Base-by-base conservation (phyloP, 1,140 invertebrate genomes). In the Heliothis virescens region DNA sequence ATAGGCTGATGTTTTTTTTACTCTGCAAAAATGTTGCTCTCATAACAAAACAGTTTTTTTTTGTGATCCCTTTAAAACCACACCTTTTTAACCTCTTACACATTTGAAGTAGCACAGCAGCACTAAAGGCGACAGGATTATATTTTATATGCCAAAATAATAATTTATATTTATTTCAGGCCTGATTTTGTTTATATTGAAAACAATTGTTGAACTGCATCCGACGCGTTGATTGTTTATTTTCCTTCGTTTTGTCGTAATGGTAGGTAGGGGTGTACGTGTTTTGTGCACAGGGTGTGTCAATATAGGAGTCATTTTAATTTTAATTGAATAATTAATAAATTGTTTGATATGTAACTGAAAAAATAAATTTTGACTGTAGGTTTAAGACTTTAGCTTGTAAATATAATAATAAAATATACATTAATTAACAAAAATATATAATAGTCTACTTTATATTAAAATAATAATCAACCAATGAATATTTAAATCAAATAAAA, bases 221-320 rank as follows among this genome's bases (percentile, higher is more conserved):
- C 88, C 85, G 92, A 91, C 88, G 86, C 77, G 82, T 83, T 83
- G 79, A 83, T 83, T 91, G 87, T 92, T 92, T 94, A 90, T 90
- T 90, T 90, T 92, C 81, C 80, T 85, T 86, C 89, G 89, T 92
- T 94, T 94, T 93, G 87, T 90, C 84, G 87, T 92, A 90, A 92
- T 87, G 76, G 84, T 80, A 81, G 86, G 82, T 83, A 83, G 79
- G 63, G 77, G 47, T 60, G 79, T 82, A 29, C 4, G 34, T 9
- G 5, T 41, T 5, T 79, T 16, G 73, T 65, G 26, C 89, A 90
- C 82, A 88, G 87, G 83, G 52, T 87, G 88, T n/a, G n/a, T n/a
- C 48, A 74, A 26, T 60, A 53, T 18, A 41, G 34, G 29, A 15
- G 53, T 3, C 29, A 11, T 16, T 15, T 50, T 55, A 29, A 57